Base-by-base conservation (phyloP, 2,113 vertebrate genomes). In the Parus major region DNA sequence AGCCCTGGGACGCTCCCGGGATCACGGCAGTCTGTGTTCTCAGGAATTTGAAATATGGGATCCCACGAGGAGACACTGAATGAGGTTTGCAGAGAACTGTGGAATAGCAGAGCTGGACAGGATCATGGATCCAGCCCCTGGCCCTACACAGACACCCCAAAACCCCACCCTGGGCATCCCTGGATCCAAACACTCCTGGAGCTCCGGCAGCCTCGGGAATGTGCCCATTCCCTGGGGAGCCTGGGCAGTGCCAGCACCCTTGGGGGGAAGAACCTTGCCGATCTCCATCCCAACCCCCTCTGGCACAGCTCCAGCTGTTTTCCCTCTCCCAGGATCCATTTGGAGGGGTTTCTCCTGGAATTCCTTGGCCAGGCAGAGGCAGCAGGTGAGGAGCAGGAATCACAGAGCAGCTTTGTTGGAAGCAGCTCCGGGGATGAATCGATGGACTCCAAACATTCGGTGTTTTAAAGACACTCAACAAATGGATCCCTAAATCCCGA, bases 11-110 rank as follows among this genome's bases (percentile, higher is more conserved):
- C 33, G 2, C 21, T 25, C 1, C 1, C 5, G 29, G 52, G 77
- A 13, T 2, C 7, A 0, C 0, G 0, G 41, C 25, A 9, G 35
- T 2, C 0, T 0, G 15, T 5, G 46, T 7, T 29, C 16, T 4
- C 13, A 0, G 20, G 0, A 4, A 25, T 66, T 63, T 44, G 6
- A 5, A 36, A 3, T 24, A 1, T 15, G 3, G 50, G 28, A 4
- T 39, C 7, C 22, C 36, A 2, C 1, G 53, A 29, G 47, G 25
- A 53, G 49, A 11, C 3, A 7, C 12, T 10, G 7, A 7, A 0
- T 2, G 35, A 35, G 36, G 15, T 27, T 46, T 46, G 41, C 5
- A 3, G 1, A 0, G 39, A 24, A 28, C 3, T 21, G 16, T 2
- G 39, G 55, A 46, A 10, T 24, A 1, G 19, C 72, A 28, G 53